Conservation (phyloP, 1,140 invertebrate species). For the Dreissena polymorpha region DNA sequence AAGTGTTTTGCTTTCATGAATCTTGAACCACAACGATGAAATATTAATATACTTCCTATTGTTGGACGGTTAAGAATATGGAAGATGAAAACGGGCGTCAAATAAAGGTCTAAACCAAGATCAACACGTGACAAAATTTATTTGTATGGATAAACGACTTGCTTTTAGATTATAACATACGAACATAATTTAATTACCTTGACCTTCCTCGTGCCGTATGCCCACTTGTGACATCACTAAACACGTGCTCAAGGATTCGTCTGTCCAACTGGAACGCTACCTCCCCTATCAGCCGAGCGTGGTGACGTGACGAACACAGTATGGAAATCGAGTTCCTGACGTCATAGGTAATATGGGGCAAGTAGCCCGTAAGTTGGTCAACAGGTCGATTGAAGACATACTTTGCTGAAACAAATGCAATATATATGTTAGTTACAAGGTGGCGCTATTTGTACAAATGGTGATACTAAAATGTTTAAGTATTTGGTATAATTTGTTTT, state of each 20-base stretch:
- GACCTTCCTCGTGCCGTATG: conserved; percentile 15
- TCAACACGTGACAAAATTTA: too few relatives aligned
- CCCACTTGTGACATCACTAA: conserved; percentile 21
- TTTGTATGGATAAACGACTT: too few relatives aligned
- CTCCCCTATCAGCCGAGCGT: conserved; percentile 63
- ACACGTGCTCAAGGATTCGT: conserved; percentile 68
- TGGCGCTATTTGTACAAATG: not conserved
- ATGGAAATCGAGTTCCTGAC: not conserved
- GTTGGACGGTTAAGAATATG: too few relatives aligned
- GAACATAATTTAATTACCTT: not conserved
- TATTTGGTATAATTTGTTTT: too few relatives aligned
- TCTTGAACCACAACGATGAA: too few relatives aligned
- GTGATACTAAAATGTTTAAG: not conserved
- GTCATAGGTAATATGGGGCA: conserved; percentile 11
- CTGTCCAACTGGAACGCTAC: conserved; percentile 68
- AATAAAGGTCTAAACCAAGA: too few relatives aligned
- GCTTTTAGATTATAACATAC: too few relatives aligned
- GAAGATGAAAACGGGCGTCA: too few relatives aligned
- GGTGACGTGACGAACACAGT: conserved; percentile 14
- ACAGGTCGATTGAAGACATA: conserved; percentile 54
- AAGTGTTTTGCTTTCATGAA: too few relatives aligned
- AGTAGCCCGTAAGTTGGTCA: conserved; percentile 48
- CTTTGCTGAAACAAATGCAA: conserved; percentile 26
- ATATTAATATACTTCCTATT: too few relatives aligned
- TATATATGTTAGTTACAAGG: not conserved